These are phyloP conservation scores for Chaetoderma sp. DNA, from an alignment of 2,888 invertebrate species.

Conservation along the genomic window DNA sequence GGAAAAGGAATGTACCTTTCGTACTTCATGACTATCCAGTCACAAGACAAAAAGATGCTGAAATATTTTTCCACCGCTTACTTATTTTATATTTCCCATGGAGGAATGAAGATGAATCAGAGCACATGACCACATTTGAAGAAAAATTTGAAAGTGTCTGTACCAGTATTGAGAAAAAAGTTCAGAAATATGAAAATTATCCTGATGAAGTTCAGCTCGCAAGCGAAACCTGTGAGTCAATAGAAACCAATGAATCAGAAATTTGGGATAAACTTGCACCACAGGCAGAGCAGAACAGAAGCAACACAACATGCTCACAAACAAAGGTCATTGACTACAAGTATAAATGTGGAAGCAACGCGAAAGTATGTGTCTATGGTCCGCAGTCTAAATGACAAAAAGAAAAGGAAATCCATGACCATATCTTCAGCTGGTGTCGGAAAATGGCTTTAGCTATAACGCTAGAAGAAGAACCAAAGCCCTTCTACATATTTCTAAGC, in stretches of 20 bases:
- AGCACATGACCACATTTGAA: neutral
- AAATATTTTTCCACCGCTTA: neutral
- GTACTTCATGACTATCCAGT: slow-evolving; percentile 3
- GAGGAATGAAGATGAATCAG: slow-evolving; percentile 1
- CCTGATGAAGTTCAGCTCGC: neutral
- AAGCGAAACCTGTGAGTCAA: neutral
- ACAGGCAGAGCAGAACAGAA: slow-evolving; percentile 20
- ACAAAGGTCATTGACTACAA: neutral
- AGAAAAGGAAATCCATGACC: neutral
- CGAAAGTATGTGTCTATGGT: slow-evolving; percentile 2
- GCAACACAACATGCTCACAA: neutral
- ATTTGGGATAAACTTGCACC: slow-evolving; percentile 20
- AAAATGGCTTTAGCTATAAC: neutral
- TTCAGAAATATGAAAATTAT: neutral
- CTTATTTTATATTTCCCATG: slow-evolving; percentile 1
- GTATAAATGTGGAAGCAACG: neutral
- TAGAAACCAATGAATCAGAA: neutral
- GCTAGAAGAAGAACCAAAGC: neutral
- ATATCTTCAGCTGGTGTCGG: neutral
- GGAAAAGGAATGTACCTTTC: neutral
- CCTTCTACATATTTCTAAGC: slow-evolving; percentile 32
- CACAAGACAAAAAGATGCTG: neutral
- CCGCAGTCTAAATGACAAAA: slow-evolving; percentile 4
- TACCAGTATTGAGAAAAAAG: neutral
- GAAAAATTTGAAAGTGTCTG: neutral